Conservation (phyloP, 1,140 invertebrate species). For the Semibalanus balanoides region DNA sequence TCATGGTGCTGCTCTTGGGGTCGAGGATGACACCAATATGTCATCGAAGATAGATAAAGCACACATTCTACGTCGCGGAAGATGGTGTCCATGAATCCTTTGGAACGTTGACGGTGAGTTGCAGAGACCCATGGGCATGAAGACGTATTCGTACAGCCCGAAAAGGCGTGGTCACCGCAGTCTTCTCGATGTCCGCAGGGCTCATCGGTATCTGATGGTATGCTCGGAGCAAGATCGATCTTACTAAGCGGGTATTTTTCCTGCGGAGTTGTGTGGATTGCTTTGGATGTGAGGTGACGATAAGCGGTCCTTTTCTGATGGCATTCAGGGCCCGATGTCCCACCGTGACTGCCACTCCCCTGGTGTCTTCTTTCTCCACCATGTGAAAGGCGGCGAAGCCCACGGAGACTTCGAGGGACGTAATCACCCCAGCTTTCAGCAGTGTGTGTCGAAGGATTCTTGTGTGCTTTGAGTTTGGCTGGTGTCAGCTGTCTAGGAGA, state of each 20-base stretch:
- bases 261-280: neutral
- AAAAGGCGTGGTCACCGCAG: conserved; percentile 10
- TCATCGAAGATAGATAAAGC: neutral
- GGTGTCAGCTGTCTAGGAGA: neutral
- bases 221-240: conserved; percentile 2
- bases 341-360: neutral
- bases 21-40: neutral
- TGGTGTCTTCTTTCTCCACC: neutral
- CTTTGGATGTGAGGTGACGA: conserved; percentile 11
- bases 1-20: neutral
- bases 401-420: conserved; percentile 7
- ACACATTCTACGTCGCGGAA: neutral
- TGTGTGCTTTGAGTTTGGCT: neutral
- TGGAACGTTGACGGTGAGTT: conserved; percentile 12
- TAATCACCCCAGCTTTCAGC: no score
- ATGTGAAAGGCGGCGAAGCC: neutral
- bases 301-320: conserved; percentile 4
- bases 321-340: neutral
- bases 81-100: conserved; percentile 7
- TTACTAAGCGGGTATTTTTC: conserved; percentile 6
- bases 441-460: no score
- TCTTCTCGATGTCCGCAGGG: conserved; percentile 9
- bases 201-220: conserved; percentile 12
- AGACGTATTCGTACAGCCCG: conserved; percentile 10
- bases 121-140: conserved; percentile 9